phyloP scores from a whole-genome alignment of 2,888 invertebrate species.

The Sminthurides aquaticus region DNA sequence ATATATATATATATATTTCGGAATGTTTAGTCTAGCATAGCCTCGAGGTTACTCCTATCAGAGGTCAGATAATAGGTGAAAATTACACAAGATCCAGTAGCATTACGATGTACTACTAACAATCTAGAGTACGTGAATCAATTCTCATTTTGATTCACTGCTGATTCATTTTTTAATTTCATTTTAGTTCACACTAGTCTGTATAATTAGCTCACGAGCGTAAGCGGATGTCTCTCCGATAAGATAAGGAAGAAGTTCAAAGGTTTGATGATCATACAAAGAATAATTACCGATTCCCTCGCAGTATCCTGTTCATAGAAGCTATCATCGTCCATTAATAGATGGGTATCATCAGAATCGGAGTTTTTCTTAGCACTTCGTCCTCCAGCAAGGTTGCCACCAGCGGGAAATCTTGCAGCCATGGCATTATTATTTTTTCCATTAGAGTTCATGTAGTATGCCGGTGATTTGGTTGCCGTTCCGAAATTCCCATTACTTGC shows the following conservation, averaged over 20 bases:
- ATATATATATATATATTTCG: too few relatives aligned
- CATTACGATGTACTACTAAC: too few relatives aligned
- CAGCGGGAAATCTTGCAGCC: background rate
- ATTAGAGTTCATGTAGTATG: background rate
- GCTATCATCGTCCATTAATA: conserved; percentile 12
- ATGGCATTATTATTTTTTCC: conserved; percentile 1
- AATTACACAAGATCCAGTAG: too few relatives aligned
- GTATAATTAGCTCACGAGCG: too few relatives aligned
- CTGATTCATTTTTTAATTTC: too few relatives aligned
- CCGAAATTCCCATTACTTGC: background rate
- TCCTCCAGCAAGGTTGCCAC: background rate
- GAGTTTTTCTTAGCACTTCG: conserved; percentile 19
- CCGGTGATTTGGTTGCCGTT: background rate
- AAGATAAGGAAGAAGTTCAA: background rate
- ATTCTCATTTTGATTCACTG: too few relatives aligned
- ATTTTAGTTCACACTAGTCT: too few relatives aligned
- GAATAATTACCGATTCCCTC: conserved; percentile 10
- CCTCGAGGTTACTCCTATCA: too few relatives aligned
- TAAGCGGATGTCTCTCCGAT: too few relatives aligned
- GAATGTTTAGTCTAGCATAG: too few relatives aligned
- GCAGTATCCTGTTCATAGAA: conserved; percentile 5
- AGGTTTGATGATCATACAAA: background rate
- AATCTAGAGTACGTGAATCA: too few relatives aligned
- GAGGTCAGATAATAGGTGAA: too few relatives aligned
- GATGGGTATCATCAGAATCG: conserved; percentile 16